Base-by-base conservation (phyloP, 2,888 invertebrate genomes). In the Drosophila nigricruria region DNA sequence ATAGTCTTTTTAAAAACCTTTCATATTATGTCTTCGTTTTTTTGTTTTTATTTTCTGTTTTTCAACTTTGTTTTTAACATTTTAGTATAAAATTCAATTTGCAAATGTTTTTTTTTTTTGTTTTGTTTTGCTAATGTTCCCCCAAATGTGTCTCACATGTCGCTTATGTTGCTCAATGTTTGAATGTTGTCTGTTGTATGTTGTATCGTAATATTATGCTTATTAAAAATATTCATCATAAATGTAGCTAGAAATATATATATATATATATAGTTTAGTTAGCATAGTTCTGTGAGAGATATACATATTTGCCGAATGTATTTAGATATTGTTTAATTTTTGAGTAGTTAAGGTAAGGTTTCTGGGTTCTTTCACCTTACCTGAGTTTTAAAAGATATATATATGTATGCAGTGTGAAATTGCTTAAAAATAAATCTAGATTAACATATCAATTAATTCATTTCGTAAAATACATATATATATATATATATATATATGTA, bases 121-220 rank as follows among this genome's bases (percentile, higher is more conserved):
- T 25, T 50, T 52, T 47, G n/a, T 52, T 67, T 81, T 82, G 70
- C 78, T 83, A 74, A 88, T 87, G 86, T 79, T 87, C 88, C 87
- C 87, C 87, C 84, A 87, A 88, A 86, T 86, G 82, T 88, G 87
- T 87, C 82, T 86, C 88, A 82, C 81, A 86, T 86, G 83, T 85
- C 78, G 77, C 84, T 81, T 87, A 67, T 83, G 69, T 77, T 67
- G 75, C 61, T 78, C 52, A 53, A 53, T 53, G 52, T 10, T 52
- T 52, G 45, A 61, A 54, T 73, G 49, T 50, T 52, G 52, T 34
- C 23, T 50, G 20, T 52, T 34, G 34, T 52, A 52, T 52, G 62
- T 34, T 47, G 27, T 54, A 23, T 61, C 32, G 16, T 47, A 40
- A 63, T 74, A 52, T 68, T 57, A 59, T 70, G 50, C 47, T 56